A percentile compares a stretch with the other conserved stretches of the same genome.
Evolutionary conservation across 2,113 vertebrate genomes (phyloP).

Genomic region (Butastur rufipennis): DNA sequence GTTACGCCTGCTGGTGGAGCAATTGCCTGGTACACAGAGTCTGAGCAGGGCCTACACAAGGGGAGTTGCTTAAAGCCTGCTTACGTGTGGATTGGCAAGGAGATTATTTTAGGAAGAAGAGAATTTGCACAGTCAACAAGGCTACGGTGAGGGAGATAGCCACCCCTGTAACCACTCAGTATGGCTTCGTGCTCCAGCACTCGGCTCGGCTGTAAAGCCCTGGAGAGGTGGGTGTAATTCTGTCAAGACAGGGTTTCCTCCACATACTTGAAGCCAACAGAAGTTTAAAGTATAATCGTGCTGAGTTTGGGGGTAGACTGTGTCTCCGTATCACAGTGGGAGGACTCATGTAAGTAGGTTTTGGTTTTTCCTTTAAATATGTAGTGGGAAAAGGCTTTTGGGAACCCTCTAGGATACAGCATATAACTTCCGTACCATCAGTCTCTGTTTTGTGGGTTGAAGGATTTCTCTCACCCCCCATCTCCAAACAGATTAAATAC

Average conservation of each 20-base stretch:
- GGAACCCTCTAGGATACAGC: not conserved
- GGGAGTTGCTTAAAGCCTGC: not conserved
- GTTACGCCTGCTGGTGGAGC: not conserved
- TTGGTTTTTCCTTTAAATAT: not conserved
- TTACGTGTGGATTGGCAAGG: not conserved
- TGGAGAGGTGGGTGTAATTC: not conserved
- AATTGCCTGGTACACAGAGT: not conserved
- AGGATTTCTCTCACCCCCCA: not conserved
- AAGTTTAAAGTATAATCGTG: not conserved
- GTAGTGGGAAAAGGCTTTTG: not conserved
- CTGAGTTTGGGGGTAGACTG: not conserved
- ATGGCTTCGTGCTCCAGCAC: not conserved
- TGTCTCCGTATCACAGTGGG: not conserved
- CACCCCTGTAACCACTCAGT: not conserved
- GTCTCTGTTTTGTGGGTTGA: not conserved
- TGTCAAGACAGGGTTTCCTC: not conserved
- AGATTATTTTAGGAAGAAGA: not conserved
- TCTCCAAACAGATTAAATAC: not conserved
- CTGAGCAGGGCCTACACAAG: not conserved
- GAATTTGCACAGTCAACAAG: not conserved
- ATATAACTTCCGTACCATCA: not conserved
- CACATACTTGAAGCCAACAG: accelerated
- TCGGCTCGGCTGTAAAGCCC: not conserved
- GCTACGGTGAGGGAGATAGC: not conserved
- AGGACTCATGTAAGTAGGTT: not conserved